A percentile compares a stretch with the other conserved stretches of the same genome.
phyloP scores from a whole-genome alignment of 2,797 vertebrate genomes.

The Telmatherina bonti region DNA sequence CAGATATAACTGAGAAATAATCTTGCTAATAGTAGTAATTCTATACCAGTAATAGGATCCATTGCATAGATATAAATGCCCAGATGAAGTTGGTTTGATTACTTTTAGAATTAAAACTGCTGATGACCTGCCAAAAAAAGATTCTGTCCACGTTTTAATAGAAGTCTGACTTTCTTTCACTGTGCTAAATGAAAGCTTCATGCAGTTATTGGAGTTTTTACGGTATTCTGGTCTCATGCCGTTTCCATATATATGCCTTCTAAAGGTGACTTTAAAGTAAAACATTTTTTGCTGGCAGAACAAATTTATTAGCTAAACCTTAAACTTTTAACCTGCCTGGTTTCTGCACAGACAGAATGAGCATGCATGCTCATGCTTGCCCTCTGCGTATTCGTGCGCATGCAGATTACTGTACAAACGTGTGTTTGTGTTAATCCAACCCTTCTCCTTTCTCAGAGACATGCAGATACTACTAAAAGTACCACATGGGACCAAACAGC shows the following conservation, averaged over 20 bases:
- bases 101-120: conserved; percentile 46
- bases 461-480: conserved; percentile 16
- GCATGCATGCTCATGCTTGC: not conserved
- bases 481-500: conserved; percentile 49
- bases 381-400: not conserved
- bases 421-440: conserved; percentile 10
- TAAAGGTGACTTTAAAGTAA: conserved; percentile 65
- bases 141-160: conserved; percentile 47
- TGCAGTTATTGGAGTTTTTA: conserved; percentile 40
- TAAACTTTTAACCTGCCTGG: conserved; percentile 52
- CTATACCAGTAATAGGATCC: not conserved
- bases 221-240: conserved; percentile 48
- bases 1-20: conserved; percentile 8
- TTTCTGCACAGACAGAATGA: conserved; percentile 20
- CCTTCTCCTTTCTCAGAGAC: conserved; percentile 18
- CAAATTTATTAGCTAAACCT: conserved; percentile 52
- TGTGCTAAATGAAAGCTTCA: conserved; percentile 46
- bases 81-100: conserved; percentile 36
- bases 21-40: not conserved
- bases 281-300: conserved; percentile 22
- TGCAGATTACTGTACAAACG: conserved; percentile 1
- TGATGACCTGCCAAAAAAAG: conserved; percentile 53
- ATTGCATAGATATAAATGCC: not conserved
- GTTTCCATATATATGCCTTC: conserved; percentile 21
- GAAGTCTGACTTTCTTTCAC: conserved; percentile 38